These are phyloP conservation scores for Caenorhabditis sp. DNA, from an alignment of 2,888 invertebrate species.

Conservation along the genomic window DNA sequence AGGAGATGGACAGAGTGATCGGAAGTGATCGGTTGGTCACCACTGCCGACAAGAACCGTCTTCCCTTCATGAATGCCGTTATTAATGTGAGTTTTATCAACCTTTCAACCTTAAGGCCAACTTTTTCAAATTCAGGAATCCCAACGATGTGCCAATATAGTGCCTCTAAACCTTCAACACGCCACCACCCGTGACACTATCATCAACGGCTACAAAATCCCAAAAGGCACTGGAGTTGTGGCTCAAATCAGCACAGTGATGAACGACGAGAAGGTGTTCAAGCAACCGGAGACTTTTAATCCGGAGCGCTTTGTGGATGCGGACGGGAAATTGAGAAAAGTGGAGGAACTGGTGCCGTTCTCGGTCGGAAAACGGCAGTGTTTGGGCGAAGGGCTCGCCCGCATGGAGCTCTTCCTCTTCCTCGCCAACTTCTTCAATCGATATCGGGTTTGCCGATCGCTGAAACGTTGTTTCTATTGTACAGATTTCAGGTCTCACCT, in stretches of 20 bases:
- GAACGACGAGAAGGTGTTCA: slow-evolving; percentile 60
- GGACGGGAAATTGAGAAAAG: slow-evolving; percentile 63
- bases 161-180: slow-evolving; percentile 56
- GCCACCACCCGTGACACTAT: slow-evolving; percentile 35
- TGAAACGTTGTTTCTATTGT: not conserved
- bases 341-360: slow-evolving; percentile 44
- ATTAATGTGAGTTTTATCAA: slow-evolving; percentile 62
- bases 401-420: slow-evolving; percentile 49
- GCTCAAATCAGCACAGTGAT: slow-evolving; percentile 59
- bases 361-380: slow-evolving; percentile 50
- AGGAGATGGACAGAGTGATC: slow-evolving; percentile 60
- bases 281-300: slow-evolving; percentile 64
- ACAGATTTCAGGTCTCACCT: slow-evolving; percentile 8
- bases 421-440: slow-evolving; percentile 46
- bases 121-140: slow-evolving; percentile 55
- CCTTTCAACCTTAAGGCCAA: not conserved
- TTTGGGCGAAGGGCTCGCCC: slow-evolving; percentile 49
- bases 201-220: slow-evolving; percentile 43
- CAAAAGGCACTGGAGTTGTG: slow-evolving; percentile 47
- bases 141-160: slow-evolving; percentile 56
- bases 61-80: slow-evolving; percentile 59
- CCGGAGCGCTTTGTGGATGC: slow-evolving; percentile 69
- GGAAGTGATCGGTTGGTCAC: slow-evolving; percentile 59
- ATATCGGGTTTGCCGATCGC: slow-evolving; percentile 25
- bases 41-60: slow-evolving; percentile 57